Percentiles rank a stretch among this genome's conserved stretches.
phyloP scores from a whole-genome alignment of 2,888 invertebrate species.

The Diachrysia chrysitis region DNA sequence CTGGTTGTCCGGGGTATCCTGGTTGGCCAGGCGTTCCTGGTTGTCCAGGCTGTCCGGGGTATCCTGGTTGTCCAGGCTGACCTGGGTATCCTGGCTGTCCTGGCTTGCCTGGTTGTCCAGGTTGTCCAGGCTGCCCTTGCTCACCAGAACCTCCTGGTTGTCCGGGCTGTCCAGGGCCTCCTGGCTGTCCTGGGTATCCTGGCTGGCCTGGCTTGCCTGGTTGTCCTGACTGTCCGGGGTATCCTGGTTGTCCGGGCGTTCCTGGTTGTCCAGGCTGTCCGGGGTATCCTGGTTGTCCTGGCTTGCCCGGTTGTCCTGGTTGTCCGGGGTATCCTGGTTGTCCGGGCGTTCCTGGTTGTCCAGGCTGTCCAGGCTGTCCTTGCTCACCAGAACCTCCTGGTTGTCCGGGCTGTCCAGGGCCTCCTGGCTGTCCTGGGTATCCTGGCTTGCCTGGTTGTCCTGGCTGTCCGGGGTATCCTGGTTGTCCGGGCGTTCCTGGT shows the following conservation, averaged over 20 bases:
- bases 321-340: slow-evolving; percentile 20
- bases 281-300: slow-evolving; percentile 12
- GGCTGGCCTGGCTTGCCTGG: slow-evolving; percentile 8
- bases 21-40: slow-evolving; percentile 55
- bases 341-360: slow-evolving; percentile 20
- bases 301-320: slow-evolving; percentile 13
- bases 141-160: slow-evolving; percentile 60
- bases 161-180: slow-evolving; percentile 77
- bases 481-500: slow-evolving; percentile 17
- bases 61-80: slow-evolving; percentile 51
- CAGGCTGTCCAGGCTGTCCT: slow-evolving; percentile 15
- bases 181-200: slow-evolving; percentile 14
- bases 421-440: slow-evolving; percentile 16
- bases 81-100: slow-evolving; percentile 61
- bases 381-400: slow-evolving; percentile 13
- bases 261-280: slow-evolving; percentile 29
- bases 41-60: slow-evolving; percentile 64
- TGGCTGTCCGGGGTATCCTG: slow-evolving; percentile 22
- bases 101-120: slow-evolving; percentile 38
- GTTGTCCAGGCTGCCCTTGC: slow-evolving; percentile 51
- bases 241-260: slow-evolving; percentile 73
- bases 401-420: slow-evolving; percentile 18
- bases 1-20: slow-evolving; percentile 57
- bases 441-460: slow-evolving; percentile 19
- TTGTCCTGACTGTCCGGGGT: slow-evolving; percentile 23